Evolutionary conservation across 1,140 invertebrate genomes (phyloP), one percentile per base, ranked within the genome.

Genomic region (Aphaenogaster floridana): DNA sequence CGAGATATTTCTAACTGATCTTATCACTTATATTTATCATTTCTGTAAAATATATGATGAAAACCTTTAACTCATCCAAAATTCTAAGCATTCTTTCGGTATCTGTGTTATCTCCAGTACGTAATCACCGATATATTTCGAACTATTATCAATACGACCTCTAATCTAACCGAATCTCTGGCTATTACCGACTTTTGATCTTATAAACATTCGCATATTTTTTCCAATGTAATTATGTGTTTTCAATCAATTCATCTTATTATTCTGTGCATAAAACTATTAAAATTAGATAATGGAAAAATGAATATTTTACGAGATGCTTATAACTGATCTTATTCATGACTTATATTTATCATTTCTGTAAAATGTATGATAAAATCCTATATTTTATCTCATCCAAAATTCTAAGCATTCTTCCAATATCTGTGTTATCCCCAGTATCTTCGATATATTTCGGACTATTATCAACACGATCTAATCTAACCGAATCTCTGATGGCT

Each of bases 381-480:
- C 28, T 28, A 7, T 28, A 59, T 45, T 72, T 85, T 39, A 78
- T 64, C 83, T 52, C n/a, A 2, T 34, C 17, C 7, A n/a, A 76
- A 79, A 86, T 57, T 63, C n/a, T 34, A 66, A 13, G 11, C n/a
- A 66, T 28, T 64, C 13, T 78, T 52, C 34, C 42, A 7, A 5
- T 52, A 42, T 52, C 17, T n/a, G 11, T n/a, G 34, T 66, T 52
- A 48, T 45, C 11, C 8, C 21, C 34, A 45, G 15, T 48, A 72
- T 59, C 17, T 28, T 42, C 9, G 21, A 39, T 71, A 57, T 50
- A 34, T 52, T 34, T 77, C 21, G 5, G 28, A 17, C 59, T 4
- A 42, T 79, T 69, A 69, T 15, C 45, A 57, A 76, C 63, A 48
- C 11, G 52, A 21, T 34, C 57, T 72, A 36, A 79, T 59, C 42